Evolutionary conservation across 2,113 vertebrate genomes (phyloP).

Genomic region (Pungitius pungitius): DNA sequence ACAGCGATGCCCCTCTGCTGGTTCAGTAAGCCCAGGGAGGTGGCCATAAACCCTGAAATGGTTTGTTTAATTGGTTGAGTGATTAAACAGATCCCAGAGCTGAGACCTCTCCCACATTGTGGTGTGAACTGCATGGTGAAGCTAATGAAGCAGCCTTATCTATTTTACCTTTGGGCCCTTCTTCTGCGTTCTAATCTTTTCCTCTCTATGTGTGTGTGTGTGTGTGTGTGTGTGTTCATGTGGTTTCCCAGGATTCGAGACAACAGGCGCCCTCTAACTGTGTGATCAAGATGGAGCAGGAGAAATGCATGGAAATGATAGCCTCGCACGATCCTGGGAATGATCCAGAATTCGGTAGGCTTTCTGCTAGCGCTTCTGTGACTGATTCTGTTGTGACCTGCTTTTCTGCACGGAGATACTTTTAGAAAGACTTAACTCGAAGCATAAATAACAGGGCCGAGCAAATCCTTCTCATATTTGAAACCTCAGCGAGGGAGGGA

Average conservation of each 20-base stretch:
- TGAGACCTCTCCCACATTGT: conserved; percentile 32
- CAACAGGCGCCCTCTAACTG: conserved; percentile 67
- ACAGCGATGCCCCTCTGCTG: conserved; percentile 10
- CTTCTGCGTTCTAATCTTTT: conserved; percentile 16
- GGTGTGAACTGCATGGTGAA: conserved; percentile 17
- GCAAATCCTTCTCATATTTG: neutral
- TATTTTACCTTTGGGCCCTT: conserved; percentile 25
- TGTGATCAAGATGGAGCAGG: conserved; percentile 74
- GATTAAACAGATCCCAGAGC: conserved; percentile 48
- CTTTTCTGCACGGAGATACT: conserved; percentile 3
- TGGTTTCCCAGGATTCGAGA: conserved; percentile 49
- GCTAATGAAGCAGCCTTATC: conserved; percentile 39
- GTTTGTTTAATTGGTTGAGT: conserved; percentile 37
- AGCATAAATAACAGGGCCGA: conserved; percentile 10
- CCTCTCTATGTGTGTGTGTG: neutral
- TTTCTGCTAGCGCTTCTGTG: neutral
- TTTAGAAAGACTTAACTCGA: neutral
- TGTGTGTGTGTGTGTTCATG: conserved; percentile 1
- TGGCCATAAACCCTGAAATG: conserved; percentile 26
- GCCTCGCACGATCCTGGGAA: conserved; percentile 40
- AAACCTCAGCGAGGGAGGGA: neutral
- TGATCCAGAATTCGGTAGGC: conserved; percentile 53
- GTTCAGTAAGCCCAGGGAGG: conserved; percentile 25
- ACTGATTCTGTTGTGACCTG: conserved; percentile 1
- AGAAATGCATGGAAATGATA: conserved; percentile 75